Conservation (phyloP, 2,797 vertebrate species). For the Synanceia verrucosa region DNA sequence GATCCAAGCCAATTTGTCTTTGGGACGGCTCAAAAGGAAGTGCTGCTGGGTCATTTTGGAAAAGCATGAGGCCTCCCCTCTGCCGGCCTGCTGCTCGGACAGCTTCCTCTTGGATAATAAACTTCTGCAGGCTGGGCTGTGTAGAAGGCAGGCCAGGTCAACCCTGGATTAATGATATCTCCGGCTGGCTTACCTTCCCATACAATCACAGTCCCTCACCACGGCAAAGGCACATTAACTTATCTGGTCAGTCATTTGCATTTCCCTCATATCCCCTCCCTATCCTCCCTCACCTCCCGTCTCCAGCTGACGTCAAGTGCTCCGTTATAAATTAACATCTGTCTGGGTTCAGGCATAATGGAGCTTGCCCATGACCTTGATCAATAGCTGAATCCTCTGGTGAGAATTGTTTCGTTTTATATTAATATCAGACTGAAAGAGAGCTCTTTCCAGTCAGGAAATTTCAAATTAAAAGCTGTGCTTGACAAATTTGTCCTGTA, state of each 20-base stretch:
- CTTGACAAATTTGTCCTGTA: slow-evolving; percentile 11
- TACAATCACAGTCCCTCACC: slow-evolving; percentile 61
- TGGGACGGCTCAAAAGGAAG: slow-evolving; percentile 57
- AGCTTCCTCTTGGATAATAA: slow-evolving; percentile 63
- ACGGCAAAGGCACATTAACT: slow-evolving; percentile 68
- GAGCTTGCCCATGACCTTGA: slow-evolving; percentile 68
- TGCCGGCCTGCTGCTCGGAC: slow-evolving; percentile 27
- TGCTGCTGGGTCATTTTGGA: slow-evolving; percentile 57
- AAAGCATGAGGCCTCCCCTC: slow-evolving; percentile 47
- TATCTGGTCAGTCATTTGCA: slow-evolving; percentile 73
- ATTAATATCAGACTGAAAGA: slow-evolving; percentile 25
- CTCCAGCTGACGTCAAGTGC: slow-evolving; percentile 49
- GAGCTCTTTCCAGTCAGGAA: slow-evolving; percentile 2
- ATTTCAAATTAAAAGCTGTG: slow-evolving; percentile 35
- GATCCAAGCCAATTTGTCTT: slow-evolving; percentile 75
- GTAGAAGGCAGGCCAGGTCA: slow-evolving; percentile 62
- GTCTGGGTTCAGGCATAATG: slow-evolving; percentile 55
- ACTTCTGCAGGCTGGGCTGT: slow-evolving; percentile 51
- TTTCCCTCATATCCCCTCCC: slow-evolving; percentile 51
- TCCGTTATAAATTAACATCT: slow-evolving; percentile 61
- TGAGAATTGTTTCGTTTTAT: slow-evolving; percentile 53
- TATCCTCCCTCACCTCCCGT: slow-evolving; percentile 2
- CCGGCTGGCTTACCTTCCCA: slow-evolving; percentile 52
- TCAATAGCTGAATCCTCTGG: slow-evolving; percentile 55
- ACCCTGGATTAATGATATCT: slow-evolving; percentile 76